Evolutionary conservation across 1,140 invertebrate genomes (phyloP), one percentile per base, ranked within the genome.

Genomic region (Goniozus legneri): DNA sequence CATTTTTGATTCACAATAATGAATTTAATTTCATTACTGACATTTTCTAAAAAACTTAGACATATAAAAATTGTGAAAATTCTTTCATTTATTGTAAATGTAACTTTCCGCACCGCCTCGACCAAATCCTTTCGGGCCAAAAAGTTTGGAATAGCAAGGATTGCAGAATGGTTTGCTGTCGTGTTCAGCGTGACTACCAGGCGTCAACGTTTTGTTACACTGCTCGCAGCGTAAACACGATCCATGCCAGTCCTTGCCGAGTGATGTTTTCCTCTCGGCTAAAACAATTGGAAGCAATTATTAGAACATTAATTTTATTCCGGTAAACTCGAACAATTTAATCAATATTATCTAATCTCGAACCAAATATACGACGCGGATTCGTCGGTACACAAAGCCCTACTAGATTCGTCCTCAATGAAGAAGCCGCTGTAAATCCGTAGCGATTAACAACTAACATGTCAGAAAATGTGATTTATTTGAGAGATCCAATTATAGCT

Each of bases 221-320:
- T 89, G 88, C 64, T 84, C 84, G 65, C 88, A 90, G 47, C 80
- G 79, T 38, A 91, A 69, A 66, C 88, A 90, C 8, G 76, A 77
- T 6, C 82, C 71, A 55, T 90, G 88, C 87, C 87, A 91, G 64
- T 90, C 87, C 67, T 89, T 89, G 3, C 88, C 87, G 35, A 90
- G 65, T 8, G 86, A 89, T 0, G 83, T 83, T 61, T 89, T 86
- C 48, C 87, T 79, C 65, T 90, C 88, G 38, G 87, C 88, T 90
- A 68, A 44, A 82, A 83, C 27, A 50, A 2, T 8, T n/a, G 15
- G 18, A 49, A 46, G 22, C 16, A n/a, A 37, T 50, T 27, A 33
- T 42, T 16, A 19, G 30, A 43, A 44, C 35, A 58, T 44, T 36
- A 24, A 38, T 36, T n/a, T n/a, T n/a, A n/a, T n/a, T 41, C 19